Base-by-base conservation (phyloP, 2,888 invertebrate species). In the Amaurobius ferox region DNA sequence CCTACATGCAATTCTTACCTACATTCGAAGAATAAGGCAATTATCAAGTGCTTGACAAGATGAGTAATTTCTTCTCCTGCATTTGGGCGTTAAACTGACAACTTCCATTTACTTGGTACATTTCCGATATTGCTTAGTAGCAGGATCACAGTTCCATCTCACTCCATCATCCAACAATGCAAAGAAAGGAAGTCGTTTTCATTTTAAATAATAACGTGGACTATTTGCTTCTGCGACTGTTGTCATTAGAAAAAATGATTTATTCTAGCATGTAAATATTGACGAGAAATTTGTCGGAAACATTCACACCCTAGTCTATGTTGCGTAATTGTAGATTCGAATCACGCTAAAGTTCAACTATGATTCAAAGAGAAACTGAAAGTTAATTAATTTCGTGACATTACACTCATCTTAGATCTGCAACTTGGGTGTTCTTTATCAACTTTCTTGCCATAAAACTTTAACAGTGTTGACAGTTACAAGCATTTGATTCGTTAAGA, bases 81-180 rank as follows among this genome's bases (percentile, higher is more conserved):
- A 73, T 40, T 64, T 64, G 80, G 80, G 80, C 76, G 76, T 77
- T 76, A 71, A 76, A 66, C 76, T 83, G 81, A 71, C 81, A 76
- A 48, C 64, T 64, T 76, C 64, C 76, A 83, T 83, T 83, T 64
- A 29, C 32, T 29, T 39, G 61, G 35, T 55, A 30, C 70, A 28
- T 68, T 32, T 40, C 73, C 28, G 28, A 64, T 83, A 40, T 77
- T 64, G 64, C 76, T 44, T 83, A 76, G 64, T 71, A 70, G 44
- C 62, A 28, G 62, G 23, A 29, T 85, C 66, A 77, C 77, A 71
- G 16, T 72, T 85, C 71, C 83, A 85, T 85, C 83, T 72, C 72
- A 77, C 71, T 85, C 77, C 64, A 85, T 85, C 81, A 83, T 71
- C 32, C 32, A 19, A 30, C 64, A 35, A 76, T 76, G 40, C 68